phyloP scores from a whole-genome alignment of 2,113 vertebrate species.

The Leptobrachium leishanense region DNA sequence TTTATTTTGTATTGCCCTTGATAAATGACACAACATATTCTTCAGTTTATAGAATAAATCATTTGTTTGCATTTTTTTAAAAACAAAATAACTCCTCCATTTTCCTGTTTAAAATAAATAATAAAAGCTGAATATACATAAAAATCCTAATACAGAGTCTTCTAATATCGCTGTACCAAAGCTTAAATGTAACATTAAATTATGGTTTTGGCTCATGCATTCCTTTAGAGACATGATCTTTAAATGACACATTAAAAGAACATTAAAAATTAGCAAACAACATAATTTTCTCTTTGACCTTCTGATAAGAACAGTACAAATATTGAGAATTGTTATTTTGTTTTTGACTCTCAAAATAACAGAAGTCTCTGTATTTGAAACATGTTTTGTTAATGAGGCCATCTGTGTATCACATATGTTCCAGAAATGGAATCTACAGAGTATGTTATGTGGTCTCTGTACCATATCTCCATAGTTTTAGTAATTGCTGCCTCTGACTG shows the following conservation, averaged over 20 bases:
- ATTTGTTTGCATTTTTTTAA: too few relatives aligned
- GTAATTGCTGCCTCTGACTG: constrained; percentile 1
- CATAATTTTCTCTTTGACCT: constrained; percentile 35
- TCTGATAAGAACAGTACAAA: constrained; percentile 16
- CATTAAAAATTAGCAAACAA: constrained; percentile 18
- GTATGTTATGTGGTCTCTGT: not conserved
- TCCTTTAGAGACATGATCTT: too few relatives aligned
- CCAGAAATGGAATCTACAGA: constrained; percentile 6
- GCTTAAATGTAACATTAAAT: too few relatives aligned
- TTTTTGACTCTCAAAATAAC: constrained; percentile 25
- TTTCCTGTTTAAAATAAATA: too few relatives aligned
- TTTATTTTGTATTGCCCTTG: too few relatives aligned
- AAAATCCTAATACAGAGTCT: too few relatives aligned
- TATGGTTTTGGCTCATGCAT: too few relatives aligned
- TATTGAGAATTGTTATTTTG: constrained; percentile 41
- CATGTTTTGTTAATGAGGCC: constrained; percentile 38
- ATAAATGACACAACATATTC: too few relatives aligned
- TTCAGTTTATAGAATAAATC: too few relatives aligned
- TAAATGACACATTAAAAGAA: not conserved
- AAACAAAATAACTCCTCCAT: too few relatives aligned
- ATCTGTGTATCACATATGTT: constrained; percentile 36
- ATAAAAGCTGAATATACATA: too few relatives aligned
- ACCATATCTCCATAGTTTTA: not conserved
- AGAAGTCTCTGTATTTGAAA: constrained; percentile 2
- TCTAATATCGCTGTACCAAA: too few relatives aligned